A percentile compares a stretch with the other conserved stretches of the same genome.
phyloP scores from a whole-genome alignment of 1,140 invertebrate species.

The Brachionus manjavacas region DNA sequence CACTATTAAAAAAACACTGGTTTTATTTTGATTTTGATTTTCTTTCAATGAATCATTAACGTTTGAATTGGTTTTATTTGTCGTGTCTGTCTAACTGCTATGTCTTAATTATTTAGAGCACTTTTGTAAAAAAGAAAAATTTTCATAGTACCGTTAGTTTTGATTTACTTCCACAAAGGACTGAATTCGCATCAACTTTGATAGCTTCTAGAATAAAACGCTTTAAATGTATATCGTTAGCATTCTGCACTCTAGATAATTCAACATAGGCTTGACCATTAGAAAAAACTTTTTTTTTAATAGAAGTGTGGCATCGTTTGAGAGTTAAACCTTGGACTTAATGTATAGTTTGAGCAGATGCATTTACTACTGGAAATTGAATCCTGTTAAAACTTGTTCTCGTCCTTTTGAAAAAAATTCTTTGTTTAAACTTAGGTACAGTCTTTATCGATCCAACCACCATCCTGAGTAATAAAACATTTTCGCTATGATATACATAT shows the following conservation, averaged over 20 bases:
- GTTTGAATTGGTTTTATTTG: neutral
- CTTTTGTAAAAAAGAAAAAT: too few relatives aligned
- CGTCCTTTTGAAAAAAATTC: neutral
- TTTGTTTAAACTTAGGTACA: neutral
- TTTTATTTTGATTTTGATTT: neutral
- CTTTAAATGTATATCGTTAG: too few relatives aligned
- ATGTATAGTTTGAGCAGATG: neutral
- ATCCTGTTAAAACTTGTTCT: neutral
- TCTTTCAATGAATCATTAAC: neutral
- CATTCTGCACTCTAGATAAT: too few relatives aligned
- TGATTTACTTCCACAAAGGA: too few relatives aligned
- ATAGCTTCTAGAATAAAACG: too few relatives aligned
- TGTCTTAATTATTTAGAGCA: neutral
- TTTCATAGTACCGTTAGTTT: too few relatives aligned
- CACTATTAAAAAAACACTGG: neutral
- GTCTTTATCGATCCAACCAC: neutral
- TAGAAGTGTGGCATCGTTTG: neutral
- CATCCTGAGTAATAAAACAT: neutral
- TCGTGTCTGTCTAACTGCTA: too few relatives aligned
- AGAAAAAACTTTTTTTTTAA: too few relatives aligned
- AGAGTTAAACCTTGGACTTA: neutral
- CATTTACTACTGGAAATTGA: neutral
- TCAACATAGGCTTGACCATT: too few relatives aligned
- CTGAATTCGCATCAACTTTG: too few relatives aligned
- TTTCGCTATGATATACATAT: neutral